A percentile compares a stretch with the other conserved stretches of the same genome.
phyloP scores from a whole-genome alignment of 2,797 vertebrate genomes.

The Sciurus carolinensis region DNA sequence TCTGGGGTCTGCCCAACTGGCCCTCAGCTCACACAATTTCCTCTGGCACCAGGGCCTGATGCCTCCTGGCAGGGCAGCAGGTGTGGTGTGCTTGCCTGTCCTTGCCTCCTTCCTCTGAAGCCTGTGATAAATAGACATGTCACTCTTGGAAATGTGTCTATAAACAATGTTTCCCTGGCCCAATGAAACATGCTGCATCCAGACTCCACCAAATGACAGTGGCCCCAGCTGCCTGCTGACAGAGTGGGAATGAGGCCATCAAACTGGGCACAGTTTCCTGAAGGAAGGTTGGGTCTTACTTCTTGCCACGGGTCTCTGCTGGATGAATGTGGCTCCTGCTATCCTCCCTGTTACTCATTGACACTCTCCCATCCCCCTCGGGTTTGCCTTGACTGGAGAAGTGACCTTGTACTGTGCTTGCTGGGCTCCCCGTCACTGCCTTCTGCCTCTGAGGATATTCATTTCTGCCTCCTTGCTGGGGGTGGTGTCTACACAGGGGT shows the following conservation, averaged over 20 bases:
- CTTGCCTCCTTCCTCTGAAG: background rate
- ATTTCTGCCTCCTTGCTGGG: background rate
- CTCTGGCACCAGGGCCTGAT: fast-evolving
- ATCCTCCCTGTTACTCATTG: background rate
- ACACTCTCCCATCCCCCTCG: too few species aligned
- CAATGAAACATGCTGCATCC: background rate
- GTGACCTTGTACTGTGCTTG: too few species aligned
- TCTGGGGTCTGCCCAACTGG: too few species aligned
- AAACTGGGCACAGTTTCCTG: background rate
- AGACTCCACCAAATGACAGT: too few species aligned
- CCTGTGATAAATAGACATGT: too few species aligned
- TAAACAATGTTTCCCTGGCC: background rate
- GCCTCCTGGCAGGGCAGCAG: background rate
- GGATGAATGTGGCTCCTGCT: too few species aligned
- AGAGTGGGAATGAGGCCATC: background rate
- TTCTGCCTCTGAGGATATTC: too few species aligned
- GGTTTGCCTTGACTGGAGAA: background rate
- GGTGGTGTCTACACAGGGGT: background rate
- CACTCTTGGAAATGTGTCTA: fast-evolving
- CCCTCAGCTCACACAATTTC: too few species aligned
- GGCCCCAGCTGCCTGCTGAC: background rate
- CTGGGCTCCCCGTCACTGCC: too few species aligned
- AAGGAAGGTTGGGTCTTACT: too few species aligned
- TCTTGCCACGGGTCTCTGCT: background rate
- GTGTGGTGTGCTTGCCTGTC: too few species aligned